Conservation (phyloP, 2,888 invertebrate species). For the Thera britannica region DNA sequence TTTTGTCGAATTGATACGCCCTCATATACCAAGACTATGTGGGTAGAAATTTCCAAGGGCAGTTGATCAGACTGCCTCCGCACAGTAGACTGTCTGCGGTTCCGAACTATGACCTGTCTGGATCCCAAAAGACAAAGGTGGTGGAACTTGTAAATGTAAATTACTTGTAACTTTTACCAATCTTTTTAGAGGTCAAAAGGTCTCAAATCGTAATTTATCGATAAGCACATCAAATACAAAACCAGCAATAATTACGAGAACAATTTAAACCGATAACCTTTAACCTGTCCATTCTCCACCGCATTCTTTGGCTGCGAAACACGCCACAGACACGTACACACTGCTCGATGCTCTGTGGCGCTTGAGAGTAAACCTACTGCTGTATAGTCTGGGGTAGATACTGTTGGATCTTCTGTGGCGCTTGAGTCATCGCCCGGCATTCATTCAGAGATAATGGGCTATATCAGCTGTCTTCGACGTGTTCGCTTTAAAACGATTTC, state of each 20-base stretch:
- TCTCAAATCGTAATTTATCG: background rate
- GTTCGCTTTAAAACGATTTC: constrained; percentile 6
- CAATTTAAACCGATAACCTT: constrained; percentile 16
- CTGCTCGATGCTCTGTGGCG: constrained; percentile 14
- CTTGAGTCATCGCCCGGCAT: constrained; percentile 51
- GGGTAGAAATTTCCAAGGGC: no score
- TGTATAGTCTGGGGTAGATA: constrained; percentile 4
- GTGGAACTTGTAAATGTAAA: no score
- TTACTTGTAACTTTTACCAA: no score
- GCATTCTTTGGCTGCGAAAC: constrained; percentile 24
- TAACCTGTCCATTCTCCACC: constrained; percentile 10
- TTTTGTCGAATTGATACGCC: no score
- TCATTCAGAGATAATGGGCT: constrained; percentile 57
- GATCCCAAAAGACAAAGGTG: no score
- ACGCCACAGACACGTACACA: constrained; percentile 6
- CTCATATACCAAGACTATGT: no score
- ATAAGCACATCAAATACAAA: background rate
- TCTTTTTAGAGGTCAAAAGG: background rate
- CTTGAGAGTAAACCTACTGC: constrained; percentile 39
- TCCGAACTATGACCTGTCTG: no score
- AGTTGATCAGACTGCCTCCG: no score
- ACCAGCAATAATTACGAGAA: constrained; percentile 6
- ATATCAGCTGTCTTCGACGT: constrained; percentile 51
- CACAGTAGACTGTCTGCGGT: no score
- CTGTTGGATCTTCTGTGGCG: constrained; percentile 16